Evolutionary conservation across 2,113 vertebrate species (phyloP).

Genomic region (Ellobius talpinus): DNA sequence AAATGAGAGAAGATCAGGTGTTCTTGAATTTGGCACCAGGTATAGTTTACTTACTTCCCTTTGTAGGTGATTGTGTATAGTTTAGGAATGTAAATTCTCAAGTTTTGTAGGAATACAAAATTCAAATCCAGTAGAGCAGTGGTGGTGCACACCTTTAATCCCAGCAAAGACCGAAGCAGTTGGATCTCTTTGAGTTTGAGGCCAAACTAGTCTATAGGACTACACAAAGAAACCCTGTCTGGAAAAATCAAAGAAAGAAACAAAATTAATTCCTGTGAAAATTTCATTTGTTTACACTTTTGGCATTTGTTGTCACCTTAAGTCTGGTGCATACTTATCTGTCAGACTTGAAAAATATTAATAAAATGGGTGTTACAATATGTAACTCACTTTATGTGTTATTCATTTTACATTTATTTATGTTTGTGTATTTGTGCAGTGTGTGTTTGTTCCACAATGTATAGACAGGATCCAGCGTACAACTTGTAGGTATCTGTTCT

Average conservation of each 20-base stretch:
- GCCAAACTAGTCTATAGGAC: not conserved
- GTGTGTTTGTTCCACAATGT: not conserved
- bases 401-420: not conserved
- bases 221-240: not conserved
- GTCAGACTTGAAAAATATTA: conserved; percentile 20
- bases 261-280: not conserved
- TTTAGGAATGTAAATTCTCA: not conserved
- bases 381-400: not conserved
- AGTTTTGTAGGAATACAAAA: conserved; percentile 13
- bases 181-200: not conserved
- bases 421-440: not conserved
- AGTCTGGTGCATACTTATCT: not conserved
- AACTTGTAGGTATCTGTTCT: not conserved
- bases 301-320: not conserved
- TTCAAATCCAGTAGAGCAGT: not conserved
- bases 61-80: not conserved
- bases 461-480: not conserved
- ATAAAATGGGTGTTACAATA: not conserved
- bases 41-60: not conserved
- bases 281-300: not conserved
- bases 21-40: not conserved
- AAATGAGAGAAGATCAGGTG: not conserved
- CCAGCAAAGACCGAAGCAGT: not conserved
- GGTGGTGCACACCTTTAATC: not conserved
- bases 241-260: not conserved